Percentiles rank a stretch among this genome's conserved stretches.
These are phyloP conservation scores for Rhaphigaster nebulosa DNA, from an alignment of 2,888 invertebrate genomes.

Conservation along the genomic window DNA sequence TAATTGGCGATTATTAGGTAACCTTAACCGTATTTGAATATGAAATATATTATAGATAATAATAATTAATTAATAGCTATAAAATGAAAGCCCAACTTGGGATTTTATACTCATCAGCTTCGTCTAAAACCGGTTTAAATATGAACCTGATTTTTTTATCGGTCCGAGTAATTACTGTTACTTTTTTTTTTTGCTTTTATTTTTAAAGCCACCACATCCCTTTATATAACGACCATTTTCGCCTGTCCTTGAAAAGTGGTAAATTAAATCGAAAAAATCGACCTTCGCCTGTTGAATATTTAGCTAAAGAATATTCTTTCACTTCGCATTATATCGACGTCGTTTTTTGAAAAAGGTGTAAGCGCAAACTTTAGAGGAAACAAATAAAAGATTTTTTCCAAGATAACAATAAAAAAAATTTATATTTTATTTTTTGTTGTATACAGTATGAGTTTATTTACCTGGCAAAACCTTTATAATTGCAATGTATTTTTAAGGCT, in stretches of 20 bases:
- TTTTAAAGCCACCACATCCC: background rate
- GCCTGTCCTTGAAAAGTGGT: background rate
- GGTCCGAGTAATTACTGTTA: background rate
- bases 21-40: background rate
- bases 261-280: background rate
- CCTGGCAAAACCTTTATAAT: too few relatives aligned
- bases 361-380: too few relatives aligned
- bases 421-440: too few relatives aligned
- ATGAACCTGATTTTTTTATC: slow-evolving; percentile 13
- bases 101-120: slow-evolving; percentile 2
- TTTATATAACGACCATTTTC: background rate
- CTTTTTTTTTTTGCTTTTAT: background rate
- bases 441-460: too few relatives aligned
- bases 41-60: slow-evolving; percentile 8
- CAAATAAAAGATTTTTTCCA: too few relatives aligned
- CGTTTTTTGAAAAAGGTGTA: too few relatives aligned
- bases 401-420: too few relatives aligned
- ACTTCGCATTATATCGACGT: too few relatives aligned
- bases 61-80: background rate
- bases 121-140: background rate
- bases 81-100: background rate
- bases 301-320: background rate
- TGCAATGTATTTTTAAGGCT: too few relatives aligned
- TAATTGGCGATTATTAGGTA: background rate
- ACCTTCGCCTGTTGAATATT: background rate